A percentile compares a stretch with the other conserved stretches of the same genome.
phyloP scores from a whole-genome alignment of 2,113 vertebrate species.

The Balaenoptera acutorostrata region DNA sequence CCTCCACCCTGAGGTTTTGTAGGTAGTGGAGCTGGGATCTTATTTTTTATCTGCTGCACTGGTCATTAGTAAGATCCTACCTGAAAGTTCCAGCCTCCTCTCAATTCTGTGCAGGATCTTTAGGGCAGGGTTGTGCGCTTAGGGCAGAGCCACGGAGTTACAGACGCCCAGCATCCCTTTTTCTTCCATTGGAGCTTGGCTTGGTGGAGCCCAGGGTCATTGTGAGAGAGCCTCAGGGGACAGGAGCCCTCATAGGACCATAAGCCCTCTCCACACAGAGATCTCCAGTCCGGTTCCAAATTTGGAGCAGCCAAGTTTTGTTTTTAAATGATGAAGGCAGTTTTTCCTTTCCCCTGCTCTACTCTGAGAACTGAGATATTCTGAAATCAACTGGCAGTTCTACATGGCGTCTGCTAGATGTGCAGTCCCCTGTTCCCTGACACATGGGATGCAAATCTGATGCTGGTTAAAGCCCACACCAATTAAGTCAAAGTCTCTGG shows the following conservation, averaged over 20 bases:
- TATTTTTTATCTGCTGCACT: not conserved
- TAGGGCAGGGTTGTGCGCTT: not conserved
- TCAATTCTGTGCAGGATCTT: not conserved
- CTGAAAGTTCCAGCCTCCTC: not conserved
- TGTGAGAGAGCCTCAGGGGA: not conserved
- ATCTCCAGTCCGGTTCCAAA: not conserved
- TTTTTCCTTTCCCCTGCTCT: not conserved
- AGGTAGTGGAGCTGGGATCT: not conserved
- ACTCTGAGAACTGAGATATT: not conserved
- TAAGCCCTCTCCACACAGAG: not conserved
- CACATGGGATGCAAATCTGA: not conserved
- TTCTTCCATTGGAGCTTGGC: not conserved
- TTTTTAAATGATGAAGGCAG: not conserved
- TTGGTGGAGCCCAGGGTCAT: not conserved
- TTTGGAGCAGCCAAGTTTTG: not conserved
- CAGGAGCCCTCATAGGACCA: not conserved
- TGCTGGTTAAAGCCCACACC: not conserved
- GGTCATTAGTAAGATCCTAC: not conserved
- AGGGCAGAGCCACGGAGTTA: not conserved
- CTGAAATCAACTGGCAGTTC: not conserved
- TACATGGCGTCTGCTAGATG: not conserved
- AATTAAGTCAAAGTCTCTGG: not conserved
- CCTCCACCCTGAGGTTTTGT: not conserved
- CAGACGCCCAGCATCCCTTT: fast-evolving
- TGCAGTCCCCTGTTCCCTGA: not conserved